Base-by-base conservation (phyloP, 2,797 vertebrate genomes). In the Galagoides demidoff region DNA sequence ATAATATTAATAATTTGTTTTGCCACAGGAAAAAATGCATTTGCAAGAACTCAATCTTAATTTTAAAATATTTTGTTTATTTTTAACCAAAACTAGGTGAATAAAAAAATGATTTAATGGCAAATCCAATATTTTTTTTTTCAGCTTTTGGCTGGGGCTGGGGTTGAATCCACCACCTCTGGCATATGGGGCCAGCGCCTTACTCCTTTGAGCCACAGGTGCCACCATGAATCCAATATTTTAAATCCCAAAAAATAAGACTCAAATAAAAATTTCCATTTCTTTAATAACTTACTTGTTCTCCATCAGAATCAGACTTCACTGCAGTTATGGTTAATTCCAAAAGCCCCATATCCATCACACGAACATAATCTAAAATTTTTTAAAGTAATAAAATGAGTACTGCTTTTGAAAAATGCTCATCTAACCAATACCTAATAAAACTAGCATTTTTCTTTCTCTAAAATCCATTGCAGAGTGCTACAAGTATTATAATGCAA, bases 261-360 rank as follows among this genome's bases (percentile, higher is more conserved):
- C 17, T 92, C 34, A 92, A 57, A 61, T 29, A 94, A 73, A 93
- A 71, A n/a, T 27, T 73, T 57, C 73, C 7, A 78, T 90, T 96
- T 95, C 63, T 90, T 90, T 34, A 95, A 79, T 37, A 90, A 97
- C 98, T 98, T 98, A 99, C 99, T 98, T 99, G 98, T 94, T 99
- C 99, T 87, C 97, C 99, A 97, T 99, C 99, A 74, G 98, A 96
- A 97, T 98, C 99, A 93, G 99, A 99, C 98, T 99, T 99, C 78
- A 99, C 98, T 61, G 99, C 98, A 74, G 99, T 99, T 96, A 99
- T 99, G 77, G 99, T 99, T 96, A 99, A 95, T 97, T 99, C 99
- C 94, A 99, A 96, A 27, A 99, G 99, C 66, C 99, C 99, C 99
- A 99, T 99, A 97, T 99, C 99, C 96, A 99, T 99, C 93, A 99